Evolutionary conservation across 2,888 invertebrate species (phyloP), one percentile per base, ranked within the genome.

Genomic region (Leptinotarsa juncta): DNA sequence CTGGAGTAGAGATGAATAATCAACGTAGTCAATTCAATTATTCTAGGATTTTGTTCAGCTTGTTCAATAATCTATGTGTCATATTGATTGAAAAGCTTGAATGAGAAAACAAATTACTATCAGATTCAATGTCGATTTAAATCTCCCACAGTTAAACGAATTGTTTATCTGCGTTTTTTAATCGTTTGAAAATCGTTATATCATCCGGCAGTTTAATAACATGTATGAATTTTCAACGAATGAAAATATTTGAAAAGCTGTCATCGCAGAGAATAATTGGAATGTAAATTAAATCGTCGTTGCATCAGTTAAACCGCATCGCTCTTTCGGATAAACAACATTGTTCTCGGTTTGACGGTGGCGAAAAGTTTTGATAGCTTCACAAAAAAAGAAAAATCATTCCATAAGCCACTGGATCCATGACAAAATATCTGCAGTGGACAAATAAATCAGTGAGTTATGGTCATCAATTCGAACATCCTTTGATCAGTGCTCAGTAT

Each of bases 211-310:
- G 57, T 69, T 48, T 20, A 53, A 80, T 79, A 77, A 69, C 77
- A 73, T 76, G 77, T 79, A 80, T 81, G 80, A 80, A 82, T 79
- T 81, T 77, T 80, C 79, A 82, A 80, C 79, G 78, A 82, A 82
- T 79, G 81, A 81, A 81, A 82, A 82, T 82, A 81, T 82, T 82
- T 80, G 81, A 80, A 80, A 80, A 79, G 79, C 81, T 81, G 81
- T 82, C 81, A 78, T 78, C 80, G 76, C 76, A 79, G 73, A 75
- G 77, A 82, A 79, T 82, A 82, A 82, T 82, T 81, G 80, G 78
- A 80, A 80, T 81, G 81, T 79, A 77, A 81, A 82, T 82, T 80
- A 71, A 72, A 75, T 68, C 72, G 66, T 53, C 65, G 62, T 55
- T 75, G 71, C 65, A 71, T 68, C 65, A 69, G 71, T 69, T 68